Conservation (phyloP, 2,113 vertebrate genomes). For the Corvus hawaiiensis region DNA sequence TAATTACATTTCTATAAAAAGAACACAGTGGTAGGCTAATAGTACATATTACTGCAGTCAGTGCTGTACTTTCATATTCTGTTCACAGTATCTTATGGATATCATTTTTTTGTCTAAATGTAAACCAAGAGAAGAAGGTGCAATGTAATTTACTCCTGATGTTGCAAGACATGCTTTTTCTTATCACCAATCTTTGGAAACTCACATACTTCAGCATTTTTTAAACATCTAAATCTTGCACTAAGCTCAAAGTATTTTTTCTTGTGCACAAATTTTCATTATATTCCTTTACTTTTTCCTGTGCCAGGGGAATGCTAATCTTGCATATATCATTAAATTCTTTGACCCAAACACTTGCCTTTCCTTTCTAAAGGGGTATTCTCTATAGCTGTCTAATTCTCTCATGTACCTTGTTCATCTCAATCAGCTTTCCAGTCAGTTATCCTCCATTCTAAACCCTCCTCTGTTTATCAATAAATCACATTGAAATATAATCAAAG, state of each 20-base stretch:
- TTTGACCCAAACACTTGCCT: neutral
- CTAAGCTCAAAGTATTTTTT: neutral
- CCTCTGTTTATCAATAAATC: neutral
- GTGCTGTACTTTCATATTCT: neutral
- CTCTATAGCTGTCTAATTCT: neutral
- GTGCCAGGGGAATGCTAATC: fast-evolving
- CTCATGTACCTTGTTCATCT: neutral
- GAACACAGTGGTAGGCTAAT: neutral
- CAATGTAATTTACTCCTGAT: neutral
- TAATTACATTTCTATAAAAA: neutral
- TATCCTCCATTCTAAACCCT: neutral
- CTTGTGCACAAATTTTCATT: neutral
- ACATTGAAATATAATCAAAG: neutral
- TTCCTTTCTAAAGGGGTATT: neutral
- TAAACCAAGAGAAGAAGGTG: neutral
- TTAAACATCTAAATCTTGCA: neutral
- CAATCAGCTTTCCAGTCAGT: neutral
- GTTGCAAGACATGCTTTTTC: neutral
- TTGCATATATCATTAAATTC: neutral
- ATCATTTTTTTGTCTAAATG: neutral
- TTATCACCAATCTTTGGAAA: neutral
- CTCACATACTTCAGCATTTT: neutral
- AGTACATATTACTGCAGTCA: neutral
- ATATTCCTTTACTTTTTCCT: neutral
- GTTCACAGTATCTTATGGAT: neutral